Conservation (phyloP, 2,113 vertebrate species). For the Meriones unguiculatus region DNA sequence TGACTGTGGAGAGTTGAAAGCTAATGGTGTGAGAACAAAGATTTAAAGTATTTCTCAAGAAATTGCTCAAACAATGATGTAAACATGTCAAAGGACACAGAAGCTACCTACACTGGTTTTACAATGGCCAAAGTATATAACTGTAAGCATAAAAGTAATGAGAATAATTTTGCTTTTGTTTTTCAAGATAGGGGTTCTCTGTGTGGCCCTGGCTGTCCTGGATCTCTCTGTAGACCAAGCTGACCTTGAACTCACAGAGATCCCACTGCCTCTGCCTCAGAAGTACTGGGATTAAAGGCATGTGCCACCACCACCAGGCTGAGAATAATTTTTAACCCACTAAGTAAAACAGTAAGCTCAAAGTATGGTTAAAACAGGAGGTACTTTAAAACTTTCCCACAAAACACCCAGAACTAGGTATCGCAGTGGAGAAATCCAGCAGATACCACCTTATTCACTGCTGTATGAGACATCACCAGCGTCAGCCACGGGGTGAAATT, state of each 20-base stretch:
- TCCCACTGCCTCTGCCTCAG: too few relatives aligned
- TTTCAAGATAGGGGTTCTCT: too few relatives aligned
- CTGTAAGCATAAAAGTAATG: constrained; percentile 20
- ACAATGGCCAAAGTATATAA: background rate
- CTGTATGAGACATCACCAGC: background rate
- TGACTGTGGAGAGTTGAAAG: background rate
- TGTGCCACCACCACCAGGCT: background rate
- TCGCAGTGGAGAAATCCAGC: background rate
- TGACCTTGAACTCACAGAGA: too few relatives aligned
- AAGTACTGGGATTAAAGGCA: too few relatives aligned
- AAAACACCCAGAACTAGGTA: constrained; percentile 2
- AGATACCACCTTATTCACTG: background rate
- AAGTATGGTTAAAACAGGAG: background rate
- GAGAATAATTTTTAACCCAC: background rate
- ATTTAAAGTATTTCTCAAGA: background rate
- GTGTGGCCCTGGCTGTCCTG: too few relatives aligned
- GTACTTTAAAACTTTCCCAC: constrained; percentile 27
- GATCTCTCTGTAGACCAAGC: too few relatives aligned
- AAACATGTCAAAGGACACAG: background rate
- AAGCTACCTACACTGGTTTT: background rate
- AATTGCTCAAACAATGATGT: background rate
- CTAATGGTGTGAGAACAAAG: too few relatives aligned
- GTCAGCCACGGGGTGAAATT: background rate
- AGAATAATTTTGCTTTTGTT: too few relatives aligned
- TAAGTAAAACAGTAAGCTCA: background rate